Evolutionary conservation across 2,888 invertebrate genomes (phyloP).

Genomic region (Aquatica leii): DNA sequence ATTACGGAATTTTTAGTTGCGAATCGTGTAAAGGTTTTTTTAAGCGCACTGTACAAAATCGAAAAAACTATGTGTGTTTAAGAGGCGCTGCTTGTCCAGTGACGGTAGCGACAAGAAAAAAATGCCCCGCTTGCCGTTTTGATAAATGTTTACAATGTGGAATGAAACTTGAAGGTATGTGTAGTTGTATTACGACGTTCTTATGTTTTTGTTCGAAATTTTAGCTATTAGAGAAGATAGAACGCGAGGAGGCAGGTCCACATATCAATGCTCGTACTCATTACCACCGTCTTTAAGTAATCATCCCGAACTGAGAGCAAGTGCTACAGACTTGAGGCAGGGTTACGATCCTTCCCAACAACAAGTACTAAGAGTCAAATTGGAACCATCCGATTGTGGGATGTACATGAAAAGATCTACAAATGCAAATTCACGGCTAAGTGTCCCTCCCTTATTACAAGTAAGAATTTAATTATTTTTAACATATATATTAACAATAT

Average conservation of each 20-base stretch:
- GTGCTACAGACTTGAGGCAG: conserved; percentile 59
- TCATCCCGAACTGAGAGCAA: conserved; percentile 61
- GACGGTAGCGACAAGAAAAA: conserved; percentile 91
- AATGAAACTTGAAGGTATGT: conserved; percentile 91
- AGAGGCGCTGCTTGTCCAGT: conserved; percentile 92
- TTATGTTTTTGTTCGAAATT: conserved; percentile 3
- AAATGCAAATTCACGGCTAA: conserved; percentile 42
- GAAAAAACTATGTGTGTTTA: conserved; percentile 94
- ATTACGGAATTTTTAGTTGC: conserved; percentile 97
- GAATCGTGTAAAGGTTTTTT: conserved; percentile 99
- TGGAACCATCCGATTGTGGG: conserved; percentile 61
- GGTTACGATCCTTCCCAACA: conserved; percentile 46
- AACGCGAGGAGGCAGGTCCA: conserved; percentile 93
- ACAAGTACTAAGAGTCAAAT: conserved; percentile 61
- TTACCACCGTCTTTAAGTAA: conserved; percentile 72
- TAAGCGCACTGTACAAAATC: conserved; percentile 97
- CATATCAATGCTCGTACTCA: conserved; percentile 94
- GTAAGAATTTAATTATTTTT: conserved; percentile 57
- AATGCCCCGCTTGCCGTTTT: conserved; percentile 96
- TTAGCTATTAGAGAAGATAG: conserved; percentile 92
- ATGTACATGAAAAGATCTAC: conserved; percentile 51
- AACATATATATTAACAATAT: not conserved
- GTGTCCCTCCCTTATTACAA: conserved; percentile 75
- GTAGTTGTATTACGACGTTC: not conserved
- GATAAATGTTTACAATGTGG: conserved; percentile 95